Evolutionary conservation across 2,797 vertebrate genomes (phyloP).

Genomic region (Gymnoscopelus microlampas): DNA sequence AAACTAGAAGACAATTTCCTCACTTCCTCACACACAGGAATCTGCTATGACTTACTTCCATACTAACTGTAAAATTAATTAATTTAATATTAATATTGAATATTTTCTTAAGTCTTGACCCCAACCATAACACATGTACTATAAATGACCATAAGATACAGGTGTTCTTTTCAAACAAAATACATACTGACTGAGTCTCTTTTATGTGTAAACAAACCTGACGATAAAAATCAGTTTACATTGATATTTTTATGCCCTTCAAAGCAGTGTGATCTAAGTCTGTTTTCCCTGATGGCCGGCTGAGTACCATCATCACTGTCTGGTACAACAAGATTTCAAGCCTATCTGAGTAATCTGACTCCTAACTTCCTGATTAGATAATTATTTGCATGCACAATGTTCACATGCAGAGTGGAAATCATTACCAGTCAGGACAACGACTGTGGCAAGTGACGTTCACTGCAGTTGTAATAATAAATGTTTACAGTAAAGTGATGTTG

Average conservation of each 20-base stretch:
- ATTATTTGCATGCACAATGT: conserved; percentile 72
- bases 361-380: conserved; percentile 79
- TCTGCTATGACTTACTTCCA: conserved; percentile 33
- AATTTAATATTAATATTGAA: too few species aligned
- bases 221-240: conserved; percentile 2
- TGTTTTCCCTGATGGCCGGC: conserved; percentile 36
- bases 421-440: conserved; percentile 24
- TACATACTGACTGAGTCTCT: neutral
- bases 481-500: too few species aligned
- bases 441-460: conserved; percentile 39
- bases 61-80: conserved; percentile 37
- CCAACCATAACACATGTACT: conserved; percentile 26
- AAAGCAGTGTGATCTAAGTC: conserved; percentile 31
- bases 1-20: neutral
- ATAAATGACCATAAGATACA: conserved; percentile 43
- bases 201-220: conserved; percentile 25
- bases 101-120: neutral
- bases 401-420: conserved; percentile 50
- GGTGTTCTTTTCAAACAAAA: too few species aligned
- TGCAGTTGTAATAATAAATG: conserved; percentile 27
- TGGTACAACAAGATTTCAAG: conserved; percentile 53
- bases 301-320: conserved; percentile 49
- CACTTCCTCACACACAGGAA: conserved; percentile 21
- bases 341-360: conserved; percentile 73
- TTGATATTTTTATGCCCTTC: conserved; percentile 22